Base-by-base conservation (phyloP, 2,888 invertebrate species). In the Eilema sororculum region DNA sequence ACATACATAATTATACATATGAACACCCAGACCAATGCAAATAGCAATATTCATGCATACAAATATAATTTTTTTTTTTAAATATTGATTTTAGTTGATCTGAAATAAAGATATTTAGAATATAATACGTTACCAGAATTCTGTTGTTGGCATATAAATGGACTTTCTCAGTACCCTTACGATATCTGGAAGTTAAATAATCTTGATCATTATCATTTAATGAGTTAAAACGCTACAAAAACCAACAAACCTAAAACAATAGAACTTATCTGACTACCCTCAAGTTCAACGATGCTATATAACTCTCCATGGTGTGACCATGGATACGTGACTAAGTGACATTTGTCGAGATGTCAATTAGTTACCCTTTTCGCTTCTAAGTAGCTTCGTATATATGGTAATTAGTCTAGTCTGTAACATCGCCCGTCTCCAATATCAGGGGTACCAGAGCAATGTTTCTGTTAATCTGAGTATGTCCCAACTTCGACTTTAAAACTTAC, bases 301-400 rank as follows among this genome's bases (percentile, higher is more conserved):
- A 82, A 82, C 12, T 84, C 86, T 82, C 75, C 69, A 75, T 69
- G 72, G 74, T 72, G 74, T 76, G 78, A 79, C 74, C 76, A 74
- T 69, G 78, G 81, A 80, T 79, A 78, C 79, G 83, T 76, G 80
- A 80, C 86, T 88, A 87, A 89, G 87, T 90, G 89, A 87, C 89
- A 87, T 87, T 85, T 85, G 84, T 91, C 88, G 80, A 78, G 86
- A 80, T 81, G 90, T 89, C 91, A 90, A 91, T 91, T 91, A 91
- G 84, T 69, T 80, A 75, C 76, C 77, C 82, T 82, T 74, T 72
- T 75, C 30, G 76, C 78, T 81, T 80, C 75, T 78, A 80, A 81
- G 79, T 75, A 82, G 71, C 68, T 78, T 63, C 72, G 67, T 12
- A 37, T 33, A 33, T 79, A 24, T 65, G 58, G 64, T 78, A 80